Conservation (phyloP, 92 coral and sea anemone genomes). For the Montipora capitata region DNA sequence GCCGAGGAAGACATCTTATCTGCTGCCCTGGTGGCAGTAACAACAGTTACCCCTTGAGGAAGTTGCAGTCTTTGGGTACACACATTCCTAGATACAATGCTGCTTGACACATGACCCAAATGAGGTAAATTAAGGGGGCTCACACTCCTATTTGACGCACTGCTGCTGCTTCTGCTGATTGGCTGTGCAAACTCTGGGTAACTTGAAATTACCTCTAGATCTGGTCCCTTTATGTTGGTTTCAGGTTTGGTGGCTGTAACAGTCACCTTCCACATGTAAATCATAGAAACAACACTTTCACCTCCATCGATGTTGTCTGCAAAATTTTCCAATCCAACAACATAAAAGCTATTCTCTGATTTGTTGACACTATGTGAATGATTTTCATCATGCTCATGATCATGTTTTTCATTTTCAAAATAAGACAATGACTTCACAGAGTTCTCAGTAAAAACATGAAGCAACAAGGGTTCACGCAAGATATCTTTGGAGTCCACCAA, state of each 20-base stretch:
- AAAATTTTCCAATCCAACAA: conserved; percentile 86
- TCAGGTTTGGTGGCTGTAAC: conserved; percentile 89
- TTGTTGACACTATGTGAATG: conserved; percentile 45
- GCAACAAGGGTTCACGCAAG: conserved; percentile 84
- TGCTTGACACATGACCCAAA: conserved; percentile 82
- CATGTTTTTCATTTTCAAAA: conserved; percentile 24
- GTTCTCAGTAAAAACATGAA: conserved; percentile 92
- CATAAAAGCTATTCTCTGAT: conserved; percentile 84
- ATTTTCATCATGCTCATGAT: conserved; percentile 51
- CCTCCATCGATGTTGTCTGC: conserved; percentile 37
- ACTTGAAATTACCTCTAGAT: conserved; percentile 60
- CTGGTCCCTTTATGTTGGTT: conserved; percentile 54
- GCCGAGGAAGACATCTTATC: conserved; percentile 99
- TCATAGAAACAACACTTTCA: conserved; percentile 44
- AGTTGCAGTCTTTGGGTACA: conserved; percentile 86
- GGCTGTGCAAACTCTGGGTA: conserved; percentile 84
- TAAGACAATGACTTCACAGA: conserved; percentile 72
- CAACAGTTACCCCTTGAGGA: conserved; percentile 83
- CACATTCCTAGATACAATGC: conserved; percentile 79
- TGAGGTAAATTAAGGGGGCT: conserved; percentile 81
- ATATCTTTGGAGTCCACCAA: conserved; percentile 84
- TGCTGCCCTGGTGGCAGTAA: conserved; percentile 98
- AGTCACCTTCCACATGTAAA: conserved; percentile 94
- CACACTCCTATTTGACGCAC: conserved; percentile 80
- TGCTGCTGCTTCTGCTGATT: conserved; percentile 79